Evolutionary conservation across 2,888 invertebrate species (phyloP), one percentile per base, ranked within the genome.

Genomic region (Branchipolynoe longqiensis): DNA sequence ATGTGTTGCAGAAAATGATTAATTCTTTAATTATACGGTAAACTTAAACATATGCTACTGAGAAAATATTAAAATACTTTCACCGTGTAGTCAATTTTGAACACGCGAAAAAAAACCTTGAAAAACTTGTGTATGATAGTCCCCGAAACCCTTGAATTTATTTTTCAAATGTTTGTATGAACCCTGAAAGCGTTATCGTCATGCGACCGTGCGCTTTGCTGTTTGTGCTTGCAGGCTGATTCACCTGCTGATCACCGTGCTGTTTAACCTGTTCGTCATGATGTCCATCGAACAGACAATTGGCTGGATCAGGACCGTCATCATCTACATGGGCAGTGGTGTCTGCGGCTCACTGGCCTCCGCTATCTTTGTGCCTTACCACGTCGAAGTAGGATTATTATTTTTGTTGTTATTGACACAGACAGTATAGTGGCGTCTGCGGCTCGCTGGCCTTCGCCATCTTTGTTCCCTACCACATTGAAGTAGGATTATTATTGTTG

Each of bases 361-460:
- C 91, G 97, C 98, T 88, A 98, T 98, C 90, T 97, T 99, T 92
- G 97, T 99, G 89, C 99, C 99, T 64, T 99, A 99, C 94, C 96
- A 98, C 94, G 98, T 98, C 12, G 93, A 93, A 92, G 93, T 93
- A 86, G 86, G 90, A 83, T 25, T 25, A 18, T n/a, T n/a, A n/a
- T n/a, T n/a, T n/a, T n/a, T n/a, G n/a, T n/a, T n/a, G n/a, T n/a
- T n/a, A n/a, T n/a, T n/a, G n/a, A n/a, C n/a, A n/a, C n/a, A n/a
- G n/a, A n/a, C n/a, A n/a, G n/a, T n/a, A n/a, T n/a, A 97, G 98
- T 59, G 99, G 99, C 41, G 96, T 99, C 82, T 98, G 97, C 87
- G 99, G 99, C 58, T 99, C 99, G 94, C 95, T 99, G 92, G 99
- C 98, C 82, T 98, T 98, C 91, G 97, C 98, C 88, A 98, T 98